Conservation (phyloP, 2,797 vertebrate genomes). For the Eulemur rubriventer region DNA sequence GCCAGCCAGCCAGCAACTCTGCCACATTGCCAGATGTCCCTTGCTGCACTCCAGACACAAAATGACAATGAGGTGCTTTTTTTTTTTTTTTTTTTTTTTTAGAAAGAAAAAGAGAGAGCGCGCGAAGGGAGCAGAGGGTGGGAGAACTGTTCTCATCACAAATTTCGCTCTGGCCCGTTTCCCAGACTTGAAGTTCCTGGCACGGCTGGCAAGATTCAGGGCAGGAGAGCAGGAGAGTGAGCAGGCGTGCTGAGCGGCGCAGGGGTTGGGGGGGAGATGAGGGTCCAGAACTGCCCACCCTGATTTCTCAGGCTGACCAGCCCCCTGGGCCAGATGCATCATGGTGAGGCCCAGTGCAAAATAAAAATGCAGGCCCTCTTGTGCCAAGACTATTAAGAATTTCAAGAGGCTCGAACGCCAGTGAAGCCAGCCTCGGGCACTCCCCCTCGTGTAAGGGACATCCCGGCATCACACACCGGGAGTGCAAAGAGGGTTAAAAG, state of each 20-base stretch:
- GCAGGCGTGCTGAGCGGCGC: accelerated
- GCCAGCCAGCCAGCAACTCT: not conserved
- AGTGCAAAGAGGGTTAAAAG: slow-evolving; percentile 85
- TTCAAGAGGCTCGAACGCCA: not conserved
- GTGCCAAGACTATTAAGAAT: not conserved
- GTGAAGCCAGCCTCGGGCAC: too few species aligned
- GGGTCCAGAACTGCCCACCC: not conserved
- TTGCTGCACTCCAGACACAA: not conserved
- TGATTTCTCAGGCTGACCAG: accelerated
- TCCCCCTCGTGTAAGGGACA: not conserved
- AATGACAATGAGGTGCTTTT: not conserved
- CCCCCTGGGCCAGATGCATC: not conserved
- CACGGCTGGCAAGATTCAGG: not conserved
- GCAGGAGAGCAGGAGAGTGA: not conserved
- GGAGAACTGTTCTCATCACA: not conserved
- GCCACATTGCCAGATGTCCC: slow-evolving; percentile 47
- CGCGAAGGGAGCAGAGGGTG: not conserved
- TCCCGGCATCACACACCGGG: slow-evolving; percentile 53
- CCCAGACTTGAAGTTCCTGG: slow-evolving; percentile 56
- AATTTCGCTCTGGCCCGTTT: slow-evolving; percentile 35
- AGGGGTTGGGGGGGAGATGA: not conserved
- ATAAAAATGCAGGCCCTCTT: accelerated
- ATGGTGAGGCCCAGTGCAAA: accelerated
- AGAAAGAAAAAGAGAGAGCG: not conserved
- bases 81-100: not conserved